Evolutionary conservation across 37 sponge, comb jelly and placozoan species (phyloP).

Genomic region (Spongilla lacustris): DNA sequence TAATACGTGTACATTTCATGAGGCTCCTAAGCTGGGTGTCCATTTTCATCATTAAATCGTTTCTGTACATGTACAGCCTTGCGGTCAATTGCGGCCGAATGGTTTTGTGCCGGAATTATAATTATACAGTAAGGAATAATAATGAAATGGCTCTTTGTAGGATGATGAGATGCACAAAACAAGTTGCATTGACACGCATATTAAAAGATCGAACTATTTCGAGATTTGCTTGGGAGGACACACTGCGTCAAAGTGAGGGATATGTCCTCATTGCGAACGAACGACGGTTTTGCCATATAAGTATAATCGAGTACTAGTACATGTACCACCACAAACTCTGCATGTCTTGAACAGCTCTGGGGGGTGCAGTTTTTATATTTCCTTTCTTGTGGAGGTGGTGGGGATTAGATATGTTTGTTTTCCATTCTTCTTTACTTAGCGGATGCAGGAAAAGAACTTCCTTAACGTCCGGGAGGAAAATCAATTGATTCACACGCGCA

Average conservation of each 20-base stretch:
- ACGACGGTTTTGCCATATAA: not conserved
- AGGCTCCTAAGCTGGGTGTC: not conserved
- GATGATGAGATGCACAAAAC: not conserved
- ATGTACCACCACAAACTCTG: no score
- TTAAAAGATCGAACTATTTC: not conserved
- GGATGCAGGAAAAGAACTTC: no score
- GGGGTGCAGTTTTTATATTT: no score
- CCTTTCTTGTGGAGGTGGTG: no score
- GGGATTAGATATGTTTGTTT: no score
- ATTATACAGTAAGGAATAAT: not conserved
- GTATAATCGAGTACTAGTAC: no score
- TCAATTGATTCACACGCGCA: no score
- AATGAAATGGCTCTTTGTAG: not conserved
- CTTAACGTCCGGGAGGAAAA: no score
- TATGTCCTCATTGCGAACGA: not conserved
- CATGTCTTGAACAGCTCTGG: no score
- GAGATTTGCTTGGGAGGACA: not conserved
- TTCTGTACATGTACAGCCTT: no score
- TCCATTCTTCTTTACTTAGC: no score
- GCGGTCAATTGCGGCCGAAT: no score
- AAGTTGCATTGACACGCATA: not conserved
- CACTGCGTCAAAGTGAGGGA: not conserved
- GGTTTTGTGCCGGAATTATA: not conserved
- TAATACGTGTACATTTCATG: not conserved
- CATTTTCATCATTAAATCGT: not conserved